Base-by-base conservation (phyloP, 2,113 vertebrate species). In the Tachuris rubrigastra region DNA sequence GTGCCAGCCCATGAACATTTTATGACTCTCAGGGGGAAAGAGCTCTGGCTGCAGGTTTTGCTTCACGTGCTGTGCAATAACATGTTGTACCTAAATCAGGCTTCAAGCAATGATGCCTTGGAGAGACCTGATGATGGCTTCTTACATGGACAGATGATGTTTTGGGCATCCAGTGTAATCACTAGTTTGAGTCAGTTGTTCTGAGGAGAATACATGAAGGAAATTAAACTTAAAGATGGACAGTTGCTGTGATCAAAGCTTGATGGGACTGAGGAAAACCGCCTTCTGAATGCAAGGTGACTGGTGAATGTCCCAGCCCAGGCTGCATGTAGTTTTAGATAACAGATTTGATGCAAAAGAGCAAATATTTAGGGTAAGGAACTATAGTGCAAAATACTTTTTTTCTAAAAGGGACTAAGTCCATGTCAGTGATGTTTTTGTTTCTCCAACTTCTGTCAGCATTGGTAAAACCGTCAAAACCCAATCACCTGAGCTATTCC, bases 1-100 rank as follows among this genome's bases (percentile, higher is more conserved):
- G 27, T 65, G 23, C 50, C 24, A 21, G 24, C 6, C 49, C 0
- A 0, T 13, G 42, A n/a, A 22, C 0, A 0, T 28, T 41, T 68
- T 50, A 55, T 39, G 68, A 41, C 25, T 37, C 44, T 87, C 10
- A 5, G 9, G 10, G 33, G 24, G 23, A 44, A 56, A 6, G 22
- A 5, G 17, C 2, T 2, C 27, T 65, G 59, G 33, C 16, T 23
- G 44, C 47, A 24, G 39, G 18, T 28, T 73, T 53, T 66, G 39
- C 28, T 68, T 31, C 23, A 3, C 0, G 0, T 42, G 33, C 67
- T 23, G 8, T 20, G 9, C 59, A 12, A 25, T 58, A 14, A 47
- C 19, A 20, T 69, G 17, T 39, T 19, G 41, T 53, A 25, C 33
- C 22, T 39, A 12, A 31, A 41, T 33, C 20, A 2, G 18, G 31